Evolutionary conservation across 2,113 vertebrate genomes (phyloP).

Genomic region (Mus pahari): DNA sequence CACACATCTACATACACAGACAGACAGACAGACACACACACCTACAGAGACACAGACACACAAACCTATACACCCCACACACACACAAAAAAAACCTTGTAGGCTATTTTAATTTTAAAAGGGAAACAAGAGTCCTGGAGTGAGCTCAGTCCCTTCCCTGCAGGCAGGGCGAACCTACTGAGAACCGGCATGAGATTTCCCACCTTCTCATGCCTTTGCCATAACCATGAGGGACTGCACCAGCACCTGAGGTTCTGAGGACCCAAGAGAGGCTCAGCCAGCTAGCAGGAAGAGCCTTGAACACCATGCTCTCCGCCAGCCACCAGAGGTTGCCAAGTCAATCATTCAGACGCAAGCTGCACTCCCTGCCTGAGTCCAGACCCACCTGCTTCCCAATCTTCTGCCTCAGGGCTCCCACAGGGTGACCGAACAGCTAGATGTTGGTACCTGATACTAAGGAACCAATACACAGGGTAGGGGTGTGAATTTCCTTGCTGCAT

Average conservation of each 20-base stretch:
- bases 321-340: neutral
- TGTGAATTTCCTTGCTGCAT: neutral
- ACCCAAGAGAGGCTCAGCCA: neutral
- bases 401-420: neutral
- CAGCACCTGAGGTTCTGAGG: fast-evolving
- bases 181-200: fast-evolving
- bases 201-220: too few species aligned
- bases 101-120: neutral
- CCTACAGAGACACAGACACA: too few species aligned
- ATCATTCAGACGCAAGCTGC: too few species aligned
- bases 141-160: neutral
- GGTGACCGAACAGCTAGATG: neutral
- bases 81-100: neutral
- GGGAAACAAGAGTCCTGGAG: neutral
- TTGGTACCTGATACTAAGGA: neutral
- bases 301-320: neutral
- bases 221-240: neutral
- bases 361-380: neutral
- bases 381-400: neutral
- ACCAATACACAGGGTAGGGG: fast-evolving
- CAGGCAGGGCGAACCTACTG: neutral
- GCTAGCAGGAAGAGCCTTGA: neutral
- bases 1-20: too few species aligned
- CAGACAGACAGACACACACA: too few species aligned
- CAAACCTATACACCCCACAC: too few species aligned